These are phyloP conservation scores for Calliopum simillimum DNA, from an alignment of 2,888 invertebrate genomes.

Conservation along the genomic window DNA sequence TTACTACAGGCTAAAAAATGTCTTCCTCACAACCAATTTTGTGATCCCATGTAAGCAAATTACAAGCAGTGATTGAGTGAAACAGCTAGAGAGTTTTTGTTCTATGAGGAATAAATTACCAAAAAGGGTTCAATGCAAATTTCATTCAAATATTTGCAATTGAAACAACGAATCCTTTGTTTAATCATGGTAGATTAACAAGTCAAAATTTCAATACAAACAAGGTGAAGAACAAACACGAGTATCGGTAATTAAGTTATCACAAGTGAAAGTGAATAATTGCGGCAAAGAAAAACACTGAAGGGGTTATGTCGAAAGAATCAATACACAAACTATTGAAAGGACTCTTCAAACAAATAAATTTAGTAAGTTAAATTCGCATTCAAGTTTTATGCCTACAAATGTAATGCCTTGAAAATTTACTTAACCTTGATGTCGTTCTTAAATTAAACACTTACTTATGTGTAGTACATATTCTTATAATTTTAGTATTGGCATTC, in stretches of 20 bases:
- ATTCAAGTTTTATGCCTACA: too few species aligned
- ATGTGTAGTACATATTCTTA: background rate
- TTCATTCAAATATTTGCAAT: constrained; percentile 29
- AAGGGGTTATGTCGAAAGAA: too few species aligned
- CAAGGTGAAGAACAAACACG: background rate
- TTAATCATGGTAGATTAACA: constrained; percentile 17
- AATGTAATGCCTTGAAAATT: too few species aligned
- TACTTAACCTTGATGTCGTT: background rate
- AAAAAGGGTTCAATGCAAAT: constrained; percentile 33
- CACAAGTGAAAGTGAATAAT: constrained; percentile 1
- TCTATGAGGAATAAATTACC: background rate
- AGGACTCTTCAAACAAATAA: too few species aligned
- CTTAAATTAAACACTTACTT: background rate
- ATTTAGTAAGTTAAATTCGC: too few species aligned
- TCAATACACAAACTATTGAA: too few species aligned
- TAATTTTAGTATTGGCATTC: background rate
- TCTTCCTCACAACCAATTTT: too few species aligned
- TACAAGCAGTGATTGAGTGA: constrained; percentile 1
- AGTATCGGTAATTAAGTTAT: constrained; percentile 8
- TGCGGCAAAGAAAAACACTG: background rate
- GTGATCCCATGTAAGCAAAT: too few species aligned
- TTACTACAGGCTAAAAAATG: too few species aligned
- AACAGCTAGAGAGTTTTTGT: background rate
- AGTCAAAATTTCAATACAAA: constrained; percentile 31
- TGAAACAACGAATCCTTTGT: constrained; percentile 29